Base-by-base conservation (phyloP, 2,113 vertebrate species). In the Nibea coibor region DNA sequence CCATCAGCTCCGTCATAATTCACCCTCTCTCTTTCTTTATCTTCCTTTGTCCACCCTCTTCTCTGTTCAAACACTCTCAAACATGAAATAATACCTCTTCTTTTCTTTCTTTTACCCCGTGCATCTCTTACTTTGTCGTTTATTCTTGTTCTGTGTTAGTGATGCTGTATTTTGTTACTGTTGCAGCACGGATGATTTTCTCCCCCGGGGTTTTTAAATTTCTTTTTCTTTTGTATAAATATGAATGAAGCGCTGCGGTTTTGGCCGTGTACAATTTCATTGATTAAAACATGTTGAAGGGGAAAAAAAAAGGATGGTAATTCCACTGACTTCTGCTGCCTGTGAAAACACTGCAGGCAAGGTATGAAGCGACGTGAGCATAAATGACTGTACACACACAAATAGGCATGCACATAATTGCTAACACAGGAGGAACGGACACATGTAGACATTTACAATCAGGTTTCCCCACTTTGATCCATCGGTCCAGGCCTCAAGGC, bases 371-470 rank as follows among this genome's bases (percentile, higher is more conserved):
- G 35, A 76, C 19, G 19, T 63, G 73, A 84, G 65, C 12, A 14
- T 19, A 75, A 70, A 62, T 70, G 77, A 82, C 64, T 84, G 83
- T 80, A 57, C 70, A 78, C 70, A 66, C 78, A 81, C 50, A 75
- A 85, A 63, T 81, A 54, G 22, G 61, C 70, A 72, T 73, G 65
- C 71, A 71, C 61, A 47, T 91, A 86, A 91, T 88, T 86, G 65
- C 73, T 79, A 78, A 70, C 84, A 79, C 82, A 80, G 75, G 78
- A 88, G 66, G 43, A 78, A 78, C 47, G 10, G 82, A 88, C 88
- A 92, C 74, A 87, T 87, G 87, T 80, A 78, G 84, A 91, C 84
- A 78, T 92, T 89, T 87, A 91, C 78, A 91, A 88, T 93, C 88
- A 89, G 47, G 57, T 85, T 81, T 54, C 62, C 31, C 64, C 58